Percentiles rank a stretch among this genome's conserved stretches.
Conservation (phyloP, 1,140 invertebrate genomes). For the Nixonia krombeini region DNA sequence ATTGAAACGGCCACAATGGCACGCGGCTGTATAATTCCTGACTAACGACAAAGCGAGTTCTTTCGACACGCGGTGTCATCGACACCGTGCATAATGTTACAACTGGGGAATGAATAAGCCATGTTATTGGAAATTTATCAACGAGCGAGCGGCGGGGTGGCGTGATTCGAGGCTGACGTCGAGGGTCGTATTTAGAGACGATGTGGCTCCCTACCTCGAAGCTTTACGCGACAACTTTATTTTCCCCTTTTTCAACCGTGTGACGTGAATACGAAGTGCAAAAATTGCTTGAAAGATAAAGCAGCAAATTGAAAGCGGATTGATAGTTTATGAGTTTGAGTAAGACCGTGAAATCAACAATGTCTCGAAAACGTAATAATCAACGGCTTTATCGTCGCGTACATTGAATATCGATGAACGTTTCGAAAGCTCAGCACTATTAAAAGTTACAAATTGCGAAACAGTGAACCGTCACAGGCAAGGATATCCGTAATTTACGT, state of each 20-base stretch:
- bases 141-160: no score
- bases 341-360: background rate
- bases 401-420: background rate
- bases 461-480: no score
- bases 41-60: slow-evolving; percentile 30
- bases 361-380: background rate
- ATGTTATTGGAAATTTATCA: slow-evolving; percentile 27
- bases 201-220: no score
- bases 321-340: background rate
- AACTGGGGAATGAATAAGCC: background rate
- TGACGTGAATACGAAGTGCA: no score
- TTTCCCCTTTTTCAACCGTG: no score
- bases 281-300: no score
- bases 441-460: no score
- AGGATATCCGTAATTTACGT: no score
- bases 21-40: slow-evolving; percentile 29
- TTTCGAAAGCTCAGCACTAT: no score
- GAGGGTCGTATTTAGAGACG: background rate
- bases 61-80: slow-evolving; percentile 32
- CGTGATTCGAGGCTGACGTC: slow-evolving; percentile 1
- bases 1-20: slow-evolving; percentile 28
- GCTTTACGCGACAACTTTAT: background rate
- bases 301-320: background rate
- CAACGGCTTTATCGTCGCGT: background rate
- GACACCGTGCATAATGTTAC: background rate